Evolutionary conservation across 2,113 vertebrate species (phyloP), one percentile per base, ranked within the genome.

Genomic region (Prinia subflava): DNA sequence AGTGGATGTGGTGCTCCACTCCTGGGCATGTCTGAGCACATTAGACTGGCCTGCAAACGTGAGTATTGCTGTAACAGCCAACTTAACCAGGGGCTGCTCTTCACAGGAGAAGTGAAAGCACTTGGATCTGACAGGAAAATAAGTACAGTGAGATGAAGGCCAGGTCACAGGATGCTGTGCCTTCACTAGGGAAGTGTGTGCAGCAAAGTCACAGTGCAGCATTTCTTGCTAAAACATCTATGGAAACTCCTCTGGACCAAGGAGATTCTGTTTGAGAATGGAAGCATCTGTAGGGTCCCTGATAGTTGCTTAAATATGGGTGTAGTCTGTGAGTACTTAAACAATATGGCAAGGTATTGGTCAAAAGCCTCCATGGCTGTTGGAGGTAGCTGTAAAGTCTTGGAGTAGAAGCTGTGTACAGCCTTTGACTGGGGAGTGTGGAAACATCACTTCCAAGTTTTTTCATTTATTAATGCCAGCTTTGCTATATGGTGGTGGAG

Each of bases 261-360:
- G 37, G 24, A 79, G 11, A 53, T 39, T 69, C 67, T 49, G 28
- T 5, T 6, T 37, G 83, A 79, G 57, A 83, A 55, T 14, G 24
- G 49, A 53, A n/a, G 8, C 2, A 13, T 59, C 16, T 22, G 44
- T 35, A 47, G 35, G 9, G 8, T 84, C 15, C 27, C 24, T 49
- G 15, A 24, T 4, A 17, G 31, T 31, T 20, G 4, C 14, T 64
- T 33, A 20, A 42, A 15, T 71, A 33, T 0, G 1, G 2, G 1
- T 50, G 2, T 78, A 37, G 28, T 74, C 20, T 84, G 6, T 49
- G 64, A 15, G 18, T 50, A 13, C 49, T 80, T 86, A 50, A 88
- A 63, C 46, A 76, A 31, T 0, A 0, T 16, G 21, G 13, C 18
- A 64, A 60, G 1, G 9, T 62, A 8, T 60, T 74, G 35, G 12